Conservation (phyloP, 2,888 invertebrate genomes). For the Hylaea fasciaria region DNA sequence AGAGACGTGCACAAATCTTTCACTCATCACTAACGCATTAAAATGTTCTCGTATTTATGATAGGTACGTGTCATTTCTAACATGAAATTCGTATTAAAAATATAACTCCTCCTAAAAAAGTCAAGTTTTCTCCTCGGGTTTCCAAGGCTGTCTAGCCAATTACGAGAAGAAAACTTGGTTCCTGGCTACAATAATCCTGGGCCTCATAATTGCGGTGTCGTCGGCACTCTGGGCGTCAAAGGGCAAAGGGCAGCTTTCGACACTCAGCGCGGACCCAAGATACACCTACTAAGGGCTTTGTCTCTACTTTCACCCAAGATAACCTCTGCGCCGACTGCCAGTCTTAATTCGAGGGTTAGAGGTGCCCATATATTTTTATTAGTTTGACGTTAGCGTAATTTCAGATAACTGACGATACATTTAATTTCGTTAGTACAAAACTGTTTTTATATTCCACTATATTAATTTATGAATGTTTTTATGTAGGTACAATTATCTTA, state of each 20-base stretch:
- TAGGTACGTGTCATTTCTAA: too few species aligned
- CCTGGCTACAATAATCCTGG: conserved; percentile 12
- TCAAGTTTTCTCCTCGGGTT: too few species aligned
- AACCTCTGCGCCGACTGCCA: conserved; percentile 14
- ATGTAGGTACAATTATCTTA: too few species aligned
- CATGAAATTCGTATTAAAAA: too few species aligned
- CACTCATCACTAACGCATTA: too few species aligned
- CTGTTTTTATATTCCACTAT: too few species aligned
- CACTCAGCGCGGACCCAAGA: conserved; percentile 12
- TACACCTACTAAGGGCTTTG: conserved; percentile 17
- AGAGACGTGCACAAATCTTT: too few species aligned
- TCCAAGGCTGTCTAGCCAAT: conserved; percentile 1
- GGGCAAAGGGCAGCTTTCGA: conserved; percentile 40
- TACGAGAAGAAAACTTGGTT: background rate
- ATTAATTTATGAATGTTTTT: too few species aligned
- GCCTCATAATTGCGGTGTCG: conserved; percentile 33
- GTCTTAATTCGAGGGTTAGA: conserved; percentile 21
- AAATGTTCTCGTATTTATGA: too few species aligned
- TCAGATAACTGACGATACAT: conserved; percentile 1
- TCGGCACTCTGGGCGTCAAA: conserved; percentile 28
- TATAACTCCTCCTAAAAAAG: too few species aligned
- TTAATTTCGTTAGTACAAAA: too few species aligned
- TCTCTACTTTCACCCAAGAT: conserved; percentile 28
- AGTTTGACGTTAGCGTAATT: conserved; percentile 1
- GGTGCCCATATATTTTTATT: conserved; percentile 29